These are phyloP conservation scores for Schizothorax lantsangensis DNA, from an alignment of 2,797 vertebrate genomes.

Conservation along the genomic window DNA sequence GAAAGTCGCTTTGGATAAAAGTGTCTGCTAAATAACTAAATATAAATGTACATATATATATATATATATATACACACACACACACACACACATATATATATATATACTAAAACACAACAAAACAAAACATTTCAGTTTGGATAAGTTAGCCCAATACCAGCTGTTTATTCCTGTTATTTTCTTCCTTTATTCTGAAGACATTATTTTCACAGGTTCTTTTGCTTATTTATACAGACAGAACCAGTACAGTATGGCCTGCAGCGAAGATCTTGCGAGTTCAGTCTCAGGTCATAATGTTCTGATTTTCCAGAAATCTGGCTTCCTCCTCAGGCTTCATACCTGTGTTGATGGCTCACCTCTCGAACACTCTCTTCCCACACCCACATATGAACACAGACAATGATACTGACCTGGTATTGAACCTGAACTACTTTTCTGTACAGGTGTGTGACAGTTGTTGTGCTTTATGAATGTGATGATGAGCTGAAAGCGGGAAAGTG, in stretches of 20 bases:
- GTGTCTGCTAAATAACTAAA: too few relatives aligned
- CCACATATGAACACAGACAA: slow-evolving; percentile 19
- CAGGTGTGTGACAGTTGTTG: slow-evolving; percentile 35
- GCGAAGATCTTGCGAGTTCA: slow-evolving; percentile 51
- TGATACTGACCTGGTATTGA: slow-evolving; percentile 28
- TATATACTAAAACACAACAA: too few relatives aligned
- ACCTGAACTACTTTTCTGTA: slow-evolving; percentile 16
- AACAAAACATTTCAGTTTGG: too few relatives aligned
- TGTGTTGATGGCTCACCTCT: slow-evolving; percentile 45
- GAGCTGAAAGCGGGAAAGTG: not conserved
- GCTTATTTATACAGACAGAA: slow-evolving; percentile 14
- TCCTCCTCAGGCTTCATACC: slow-evolving; percentile 56
- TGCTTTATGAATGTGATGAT: not conserved
- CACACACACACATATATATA: too few relatives aligned
- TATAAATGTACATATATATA: too few relatives aligned
- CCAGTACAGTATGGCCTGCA: slow-evolving; percentile 4
- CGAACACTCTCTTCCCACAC: slow-evolving; percentile 40
- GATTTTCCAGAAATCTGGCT: slow-evolving; percentile 46
- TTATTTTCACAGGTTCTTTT: not conserved
- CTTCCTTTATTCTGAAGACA: not conserved
- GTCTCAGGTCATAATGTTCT: slow-evolving; percentile 53
- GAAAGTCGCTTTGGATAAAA: too few relatives aligned
- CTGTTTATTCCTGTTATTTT: not conserved
- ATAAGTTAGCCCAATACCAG: not conserved
- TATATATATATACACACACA: too few relatives aligned